Evolutionary conservation across 2,888 invertebrate genomes (phyloP), one percentile per base, ranked within the genome.

Genomic region (Byasa hedistus): DNA sequence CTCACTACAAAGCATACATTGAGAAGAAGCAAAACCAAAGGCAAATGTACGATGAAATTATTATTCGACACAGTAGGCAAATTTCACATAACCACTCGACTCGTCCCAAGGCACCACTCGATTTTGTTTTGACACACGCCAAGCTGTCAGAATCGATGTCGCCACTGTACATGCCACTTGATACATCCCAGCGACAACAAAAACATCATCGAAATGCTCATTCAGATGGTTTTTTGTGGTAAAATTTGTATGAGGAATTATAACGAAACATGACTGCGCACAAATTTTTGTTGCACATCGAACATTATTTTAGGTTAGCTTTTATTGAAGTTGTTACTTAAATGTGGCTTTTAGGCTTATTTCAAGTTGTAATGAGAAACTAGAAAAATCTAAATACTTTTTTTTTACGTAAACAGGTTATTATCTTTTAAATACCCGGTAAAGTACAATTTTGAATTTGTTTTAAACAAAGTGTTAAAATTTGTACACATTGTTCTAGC

Each of bases 71-170:
- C 81, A 80, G 80, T 81, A 73, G 81, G 81, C 73, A 81, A 79
- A 79, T 81, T 81, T 76, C 79, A 70, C 73, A 75, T 72, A 71
- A 70, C 69, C 70, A 76, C 75, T 77, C 71, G 68, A 71, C 72
- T 75, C 80, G 78, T 89, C 91, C 90, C 91, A 77, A 82, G 91
- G 76, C 80, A 79, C 87, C 82, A 89, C 86, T 91, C 91, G 86
- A 91, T 91, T 89, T 86, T 89, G 87, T 90, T 91, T 83, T 89
- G 90, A 91, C 91, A 89, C 79, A 81, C 82, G 84, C 80, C 80
- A 83, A 80, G 73, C 72, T 82, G 83, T 82, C 85, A 82, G 76
- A 76, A 56, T 72, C 72, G 71, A 76, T 77, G 75, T 71, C 73
- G 79, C 80, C 78, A 80, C 81, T 82, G 78, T 72, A 78, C 72